Evolutionary conservation across 2,797 vertebrate species (phyloP).

Genomic region (Eutrigla gurnardus): DNA sequence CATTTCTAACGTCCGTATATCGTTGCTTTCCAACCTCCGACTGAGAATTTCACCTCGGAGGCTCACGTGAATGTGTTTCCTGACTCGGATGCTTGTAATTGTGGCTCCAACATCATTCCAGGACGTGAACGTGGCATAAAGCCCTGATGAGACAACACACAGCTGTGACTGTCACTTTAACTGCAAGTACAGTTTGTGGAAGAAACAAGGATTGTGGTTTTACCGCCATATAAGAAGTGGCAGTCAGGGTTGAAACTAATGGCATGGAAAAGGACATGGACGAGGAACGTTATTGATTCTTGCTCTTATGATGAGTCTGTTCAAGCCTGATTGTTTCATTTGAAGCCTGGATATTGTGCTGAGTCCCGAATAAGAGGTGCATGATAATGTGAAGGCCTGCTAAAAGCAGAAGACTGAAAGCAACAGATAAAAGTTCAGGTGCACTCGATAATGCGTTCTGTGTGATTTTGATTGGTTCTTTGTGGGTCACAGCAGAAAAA

Average conservation of each 20-base stretch:
- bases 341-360: constrained; percentile 11
- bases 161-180: not conserved
- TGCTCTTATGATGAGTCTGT: constrained; percentile 18
- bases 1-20: not conserved
- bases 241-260: constrained; percentile 3
- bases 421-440: constrained; percentile 20
- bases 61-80: not conserved
- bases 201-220: not conserved
- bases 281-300: constrained; percentile 1
- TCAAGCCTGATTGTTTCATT: constrained; percentile 34
- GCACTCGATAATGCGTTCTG: not conserved
- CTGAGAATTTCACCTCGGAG: not conserved
- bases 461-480: constrained; percentile 7
- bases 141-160: constrained; percentile 5
- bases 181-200: not conserved
- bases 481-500: not conserved
- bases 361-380: constrained; percentile 1
- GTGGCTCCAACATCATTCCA: not conserved
- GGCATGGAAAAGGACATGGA: not conserved
- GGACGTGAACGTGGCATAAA: not conserved
- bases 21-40: not conserved
- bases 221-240: not conserved
- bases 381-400: constrained; percentile 21
- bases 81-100: not conserved
- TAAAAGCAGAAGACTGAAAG: constrained; percentile 15